A percentile compares a stretch with the other conserved stretches of the same genome.
Evolutionary conservation across 2,888 invertebrate genomes (phyloP).

Genomic region (Silvanus unidentatus): DNA sequence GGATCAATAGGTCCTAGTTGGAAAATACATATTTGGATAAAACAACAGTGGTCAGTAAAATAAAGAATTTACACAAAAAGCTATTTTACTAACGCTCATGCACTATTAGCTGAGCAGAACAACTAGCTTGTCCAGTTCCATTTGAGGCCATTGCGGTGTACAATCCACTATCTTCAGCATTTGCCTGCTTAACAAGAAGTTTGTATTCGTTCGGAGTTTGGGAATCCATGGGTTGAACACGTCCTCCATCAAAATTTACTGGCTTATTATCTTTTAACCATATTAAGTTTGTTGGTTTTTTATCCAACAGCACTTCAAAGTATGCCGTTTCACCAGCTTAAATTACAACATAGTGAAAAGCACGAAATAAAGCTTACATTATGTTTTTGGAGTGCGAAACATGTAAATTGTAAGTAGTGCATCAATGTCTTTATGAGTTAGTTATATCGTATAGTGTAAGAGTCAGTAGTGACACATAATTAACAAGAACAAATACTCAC

Average conservation of each 20-base stretch:
- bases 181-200: constrained; percentile 69
- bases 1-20: no score
- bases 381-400: no score
- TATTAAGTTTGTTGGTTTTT: constrained; percentile 60
- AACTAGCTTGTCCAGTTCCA: constrained; percentile 69
- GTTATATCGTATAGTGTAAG: no score
- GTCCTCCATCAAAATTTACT: constrained; percentile 65
- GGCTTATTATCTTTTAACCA: constrained; percentile 89
- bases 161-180: constrained; percentile 74
- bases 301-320: constrained; percentile 71
- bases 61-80: no score
- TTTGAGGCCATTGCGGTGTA: constrained; percentile 88
- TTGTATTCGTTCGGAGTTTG: constrained; percentile 60
- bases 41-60: no score
- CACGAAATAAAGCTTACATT: no score
- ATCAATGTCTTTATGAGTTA: no score
- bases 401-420: no score
- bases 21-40: no score
- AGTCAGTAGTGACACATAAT: no score
- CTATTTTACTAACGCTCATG: constrained; percentile 65
- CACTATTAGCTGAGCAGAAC: constrained; percentile 82
- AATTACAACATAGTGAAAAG: constrained; percentile 23
- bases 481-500: constrained; percentile 53
- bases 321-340: constrained; percentile 80
- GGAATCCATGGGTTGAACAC: constrained; percentile 58